A percentile compares a stretch with the other conserved stretches of the same genome.
Conservation (phyloP, 1,140 invertebrate species). For the Euwallacea fornicatus region DNA sequence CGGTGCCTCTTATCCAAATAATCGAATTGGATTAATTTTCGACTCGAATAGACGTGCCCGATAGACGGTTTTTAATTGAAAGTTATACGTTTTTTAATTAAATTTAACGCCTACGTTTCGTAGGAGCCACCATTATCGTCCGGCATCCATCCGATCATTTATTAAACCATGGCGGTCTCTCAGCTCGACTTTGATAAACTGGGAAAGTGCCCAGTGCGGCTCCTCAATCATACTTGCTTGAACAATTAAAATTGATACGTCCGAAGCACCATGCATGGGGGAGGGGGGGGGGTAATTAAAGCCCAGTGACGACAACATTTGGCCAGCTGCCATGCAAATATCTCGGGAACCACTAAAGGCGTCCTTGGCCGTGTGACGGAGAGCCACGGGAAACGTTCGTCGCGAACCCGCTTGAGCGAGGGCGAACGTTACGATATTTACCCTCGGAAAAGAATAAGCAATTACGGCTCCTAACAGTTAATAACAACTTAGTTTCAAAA, state of each 20-base stretch:
- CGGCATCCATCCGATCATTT: conserved; percentile 27
- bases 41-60: conserved; percentile 13
- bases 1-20: conserved; percentile 19
- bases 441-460: not conserved
- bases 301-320: no score
- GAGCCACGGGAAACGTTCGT: no score
- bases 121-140: conserved; percentile 14
- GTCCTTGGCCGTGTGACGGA: no score
- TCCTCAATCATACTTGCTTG: conserved; percentile 24
- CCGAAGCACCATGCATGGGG: not conserved
- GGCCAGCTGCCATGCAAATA: no score
- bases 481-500: conserved; percentile 7
- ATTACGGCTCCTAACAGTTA: conserved; percentile 5
- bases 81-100: conserved; percentile 36
- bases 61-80: conserved; percentile 33
- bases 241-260: conserved; percentile 25
- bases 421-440: not conserved
- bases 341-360: no score
- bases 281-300: no score
- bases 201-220: conserved; percentile 1
- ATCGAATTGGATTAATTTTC: conserved; percentile 24
- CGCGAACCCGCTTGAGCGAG: no score
- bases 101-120: conserved; percentile 30
- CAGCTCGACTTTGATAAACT: conserved; percentile 18
- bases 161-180: conserved; percentile 24